These are phyloP conservation scores for Athalia rosae DNA, from an alignment of 2,888 invertebrate species.

Conservation along the genomic window DNA sequence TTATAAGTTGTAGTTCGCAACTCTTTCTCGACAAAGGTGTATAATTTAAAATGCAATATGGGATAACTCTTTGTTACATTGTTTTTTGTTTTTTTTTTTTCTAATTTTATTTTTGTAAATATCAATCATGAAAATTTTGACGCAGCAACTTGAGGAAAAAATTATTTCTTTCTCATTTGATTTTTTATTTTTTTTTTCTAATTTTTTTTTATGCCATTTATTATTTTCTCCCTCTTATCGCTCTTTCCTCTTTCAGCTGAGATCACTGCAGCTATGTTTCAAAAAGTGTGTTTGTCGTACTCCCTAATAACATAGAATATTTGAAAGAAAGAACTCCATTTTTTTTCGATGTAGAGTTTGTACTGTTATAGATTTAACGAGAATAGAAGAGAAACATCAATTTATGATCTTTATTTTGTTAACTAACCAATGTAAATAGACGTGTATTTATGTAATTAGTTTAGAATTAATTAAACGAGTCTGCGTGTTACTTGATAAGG, in stretches of 20 bases:
- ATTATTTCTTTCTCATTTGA: no score
- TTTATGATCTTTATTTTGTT: constrained; percentile 30
- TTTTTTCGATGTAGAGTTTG: constrained; percentile 23
- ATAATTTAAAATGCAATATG: background rate
- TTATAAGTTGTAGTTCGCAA: constrained; percentile 66
- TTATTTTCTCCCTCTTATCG: background rate
- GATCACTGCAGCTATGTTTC: no score
- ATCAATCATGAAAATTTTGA: background rate
- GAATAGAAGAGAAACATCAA: background rate
- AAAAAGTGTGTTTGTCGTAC: no score
- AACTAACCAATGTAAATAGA: constrained; percentile 64
- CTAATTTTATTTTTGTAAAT: constrained; percentile 3
- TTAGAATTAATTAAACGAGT: constrained; percentile 49
- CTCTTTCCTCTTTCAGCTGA: background rate
- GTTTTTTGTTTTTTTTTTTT: background rate
- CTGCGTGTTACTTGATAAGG: no score
- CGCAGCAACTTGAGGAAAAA: no score
- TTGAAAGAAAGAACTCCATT: no score
- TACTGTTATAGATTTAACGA: no score
- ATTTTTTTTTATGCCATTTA: no score
- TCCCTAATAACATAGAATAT: no score
- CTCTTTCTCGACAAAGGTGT: constrained; percentile 19
- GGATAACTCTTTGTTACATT: background rate
- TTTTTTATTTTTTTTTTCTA: constrained; percentile 1
- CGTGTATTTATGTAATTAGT: constrained; percentile 72